Conservation (phyloP, 2,888 invertebrate genomes). For the Hydraecia micacea region DNA sequence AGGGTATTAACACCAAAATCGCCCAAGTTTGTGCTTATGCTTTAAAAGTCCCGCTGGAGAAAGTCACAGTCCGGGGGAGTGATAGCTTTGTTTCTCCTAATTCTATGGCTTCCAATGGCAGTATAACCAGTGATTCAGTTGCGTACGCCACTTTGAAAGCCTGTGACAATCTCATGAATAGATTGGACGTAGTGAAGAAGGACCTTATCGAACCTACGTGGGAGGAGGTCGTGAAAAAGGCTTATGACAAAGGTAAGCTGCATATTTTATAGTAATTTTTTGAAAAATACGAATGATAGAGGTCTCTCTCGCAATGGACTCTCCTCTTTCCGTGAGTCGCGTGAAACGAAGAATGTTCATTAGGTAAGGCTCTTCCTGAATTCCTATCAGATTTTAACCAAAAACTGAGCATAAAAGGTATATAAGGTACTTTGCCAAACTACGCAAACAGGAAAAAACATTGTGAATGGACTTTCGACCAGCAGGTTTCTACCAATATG, state of each 20-base stretch:
- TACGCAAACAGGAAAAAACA: background rate
- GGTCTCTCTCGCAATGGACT: background rate
- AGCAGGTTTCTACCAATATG: background rate
- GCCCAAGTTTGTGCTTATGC: conserved; percentile 93
- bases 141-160: conserved; percentile 90
- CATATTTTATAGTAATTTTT: background rate
- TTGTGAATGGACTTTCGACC: background rate
- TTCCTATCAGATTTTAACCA: background rate
- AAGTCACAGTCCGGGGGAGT: conserved; percentile 91
- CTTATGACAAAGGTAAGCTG: conserved; percentile 80
- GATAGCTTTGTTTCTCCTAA: conserved; percentile 92
- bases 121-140: conserved; percentile 93
- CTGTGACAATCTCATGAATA: conserved; percentile 85
- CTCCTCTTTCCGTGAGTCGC: background rate
- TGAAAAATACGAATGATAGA: background rate
- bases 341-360: background rate
- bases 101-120: conserved; percentile 92
- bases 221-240: conserved; percentile 88
- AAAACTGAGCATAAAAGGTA: background rate
- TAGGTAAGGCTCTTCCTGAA: background rate
- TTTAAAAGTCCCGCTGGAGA: conserved; percentile 92
- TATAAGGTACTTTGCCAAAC: background rate
- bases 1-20: conserved; percentile 93
- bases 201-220: conserved; percentile 86
- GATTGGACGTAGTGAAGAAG: conserved; percentile 83